These are phyloP conservation scores for Cotesia typhae DNA, from an alignment of 1,140 invertebrate species.

Conservation along the genomic window DNA sequence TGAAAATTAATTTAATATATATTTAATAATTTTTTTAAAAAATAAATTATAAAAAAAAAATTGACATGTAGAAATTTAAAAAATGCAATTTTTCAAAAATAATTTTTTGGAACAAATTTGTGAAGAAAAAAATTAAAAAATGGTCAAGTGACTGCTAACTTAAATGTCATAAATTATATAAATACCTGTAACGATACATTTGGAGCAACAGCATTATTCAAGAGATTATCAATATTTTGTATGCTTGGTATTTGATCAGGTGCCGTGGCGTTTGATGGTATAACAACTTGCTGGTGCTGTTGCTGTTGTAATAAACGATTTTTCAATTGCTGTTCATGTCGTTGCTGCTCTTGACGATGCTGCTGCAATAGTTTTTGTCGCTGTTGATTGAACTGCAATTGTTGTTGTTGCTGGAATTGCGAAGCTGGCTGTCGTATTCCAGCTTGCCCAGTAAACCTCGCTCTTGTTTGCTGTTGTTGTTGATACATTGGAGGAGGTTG, in stretches of 20 bases:
- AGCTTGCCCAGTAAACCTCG: slow-evolving; percentile 57
- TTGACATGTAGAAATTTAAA: not conserved
- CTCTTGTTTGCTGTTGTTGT: slow-evolving; percentile 55
- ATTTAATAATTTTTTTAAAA: not conserved
- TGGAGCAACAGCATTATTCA: slow-evolving; percentile 82
- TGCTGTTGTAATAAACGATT: slow-evolving; percentile 73
- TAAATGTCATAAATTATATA: too few relatives aligned
- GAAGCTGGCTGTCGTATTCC: slow-evolving; percentile 51
- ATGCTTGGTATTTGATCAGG: slow-evolving; percentile 71
- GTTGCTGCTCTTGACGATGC: slow-evolving; percentile 53
- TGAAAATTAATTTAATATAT: not conserved
- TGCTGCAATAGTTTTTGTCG: slow-evolving; percentile 57
- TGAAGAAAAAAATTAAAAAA: too few relatives aligned
- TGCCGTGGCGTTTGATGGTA: slow-evolving; percentile 72
- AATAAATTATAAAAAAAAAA: slow-evolving; percentile 19
- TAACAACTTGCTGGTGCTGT: slow-evolving; percentile 76
- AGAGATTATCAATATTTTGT: slow-evolving; percentile 79
- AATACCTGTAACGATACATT: slow-evolving; percentile 78
- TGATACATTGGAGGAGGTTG: slow-evolving; percentile 67
- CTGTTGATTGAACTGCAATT: slow-evolving; percentile 60
- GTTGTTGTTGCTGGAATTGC: slow-evolving; percentile 53
- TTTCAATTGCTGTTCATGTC: slow-evolving; percentile 62
- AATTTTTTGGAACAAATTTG: too few relatives aligned
- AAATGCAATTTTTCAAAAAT: too few relatives aligned
- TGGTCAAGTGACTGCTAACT: too few relatives aligned